A percentile compares a stretch with the other conserved stretches of the same genome.
Evolutionary conservation across 2,888 invertebrate genomes (phyloP).

Genomic region (Pasiphila rectangulata): DNA sequence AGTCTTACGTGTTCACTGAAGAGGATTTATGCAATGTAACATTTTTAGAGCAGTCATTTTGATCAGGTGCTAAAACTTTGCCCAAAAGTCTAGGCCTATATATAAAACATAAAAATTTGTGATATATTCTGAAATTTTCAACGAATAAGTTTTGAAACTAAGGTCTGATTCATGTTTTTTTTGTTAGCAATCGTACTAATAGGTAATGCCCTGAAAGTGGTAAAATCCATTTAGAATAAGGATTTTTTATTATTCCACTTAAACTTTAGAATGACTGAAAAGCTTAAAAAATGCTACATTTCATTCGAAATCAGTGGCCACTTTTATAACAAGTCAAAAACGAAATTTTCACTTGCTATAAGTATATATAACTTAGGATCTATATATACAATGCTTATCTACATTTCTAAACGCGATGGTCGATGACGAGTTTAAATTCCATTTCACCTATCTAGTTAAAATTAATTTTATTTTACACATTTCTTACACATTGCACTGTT

Average conservation of each 20-base stretch:
- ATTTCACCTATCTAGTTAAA: constrained; percentile 72
- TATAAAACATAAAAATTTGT: no score
- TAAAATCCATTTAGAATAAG: no score
- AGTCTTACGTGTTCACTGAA: constrained; percentile 18
- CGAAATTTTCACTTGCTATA: neutral
- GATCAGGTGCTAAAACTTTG: neutral
- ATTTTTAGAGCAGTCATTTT: neutral
- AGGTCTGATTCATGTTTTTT: no score
- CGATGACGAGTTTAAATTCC: constrained; percentile 71
- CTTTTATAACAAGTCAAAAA: constrained; percentile 16
- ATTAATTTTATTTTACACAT: constrained; percentile 61
- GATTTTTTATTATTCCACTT: no score
- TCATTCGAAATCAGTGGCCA: constrained; percentile 7
- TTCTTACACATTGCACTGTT: constrained; percentile 77
- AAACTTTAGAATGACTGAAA: neutral
- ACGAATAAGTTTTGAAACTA: no score
- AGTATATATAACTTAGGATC: constrained; percentile 52
- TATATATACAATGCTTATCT: constrained; percentile 74
- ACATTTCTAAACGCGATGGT: constrained; percentile 70
- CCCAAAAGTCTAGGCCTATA: neutral
- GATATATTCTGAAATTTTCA: no score
- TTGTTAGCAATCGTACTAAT: no score
- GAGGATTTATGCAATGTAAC: constrained; percentile 7
- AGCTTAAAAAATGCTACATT: neutral
- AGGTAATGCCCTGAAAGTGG: no score